phyloP scores from a whole-genome alignment of 2,113 vertebrate genomes.

The Dinomys branickii region DNA sequence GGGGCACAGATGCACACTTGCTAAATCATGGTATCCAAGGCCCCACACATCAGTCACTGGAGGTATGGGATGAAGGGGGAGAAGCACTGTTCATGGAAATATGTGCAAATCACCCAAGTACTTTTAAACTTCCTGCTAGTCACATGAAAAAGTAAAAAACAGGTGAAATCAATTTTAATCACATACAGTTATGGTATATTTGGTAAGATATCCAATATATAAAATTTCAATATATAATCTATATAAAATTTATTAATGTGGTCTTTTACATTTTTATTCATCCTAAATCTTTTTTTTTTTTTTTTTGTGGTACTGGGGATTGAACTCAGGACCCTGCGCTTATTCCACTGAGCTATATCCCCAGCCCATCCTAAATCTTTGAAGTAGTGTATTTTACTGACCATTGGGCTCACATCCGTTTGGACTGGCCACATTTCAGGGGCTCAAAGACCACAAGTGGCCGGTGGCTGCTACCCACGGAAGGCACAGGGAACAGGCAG shows the following conservation, averaged over 20 bases:
- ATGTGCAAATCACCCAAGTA: too few species aligned
- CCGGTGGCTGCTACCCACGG: background rate
- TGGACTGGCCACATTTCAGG: background rate
- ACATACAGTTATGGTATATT: background rate
- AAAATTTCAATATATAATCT: background rate
- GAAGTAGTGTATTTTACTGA: background rate
- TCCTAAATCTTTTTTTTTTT: background rate
- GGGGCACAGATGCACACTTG: background rate
- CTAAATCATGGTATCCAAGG: background rate
- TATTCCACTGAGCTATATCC: too few species aligned
- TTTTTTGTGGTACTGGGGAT: too few species aligned
- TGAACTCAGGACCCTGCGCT: too few species aligned
- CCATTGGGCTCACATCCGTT: background rate
- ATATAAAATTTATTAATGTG: background rate
- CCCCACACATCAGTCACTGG: background rate
- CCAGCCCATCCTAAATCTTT: background rate
- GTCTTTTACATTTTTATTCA: background rate
- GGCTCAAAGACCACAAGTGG: background rate
- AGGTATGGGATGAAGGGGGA: rapidly evolving
- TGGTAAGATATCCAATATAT: background rate
- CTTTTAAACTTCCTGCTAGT: background rate
- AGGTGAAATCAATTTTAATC: background rate
- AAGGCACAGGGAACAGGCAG: rapidly evolving
- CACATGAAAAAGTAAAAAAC: background rate
- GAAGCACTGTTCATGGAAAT: background rate